Base-by-base conservation (phyloP, 2,797 vertebrate genomes). In the Betta splendens region DNA sequence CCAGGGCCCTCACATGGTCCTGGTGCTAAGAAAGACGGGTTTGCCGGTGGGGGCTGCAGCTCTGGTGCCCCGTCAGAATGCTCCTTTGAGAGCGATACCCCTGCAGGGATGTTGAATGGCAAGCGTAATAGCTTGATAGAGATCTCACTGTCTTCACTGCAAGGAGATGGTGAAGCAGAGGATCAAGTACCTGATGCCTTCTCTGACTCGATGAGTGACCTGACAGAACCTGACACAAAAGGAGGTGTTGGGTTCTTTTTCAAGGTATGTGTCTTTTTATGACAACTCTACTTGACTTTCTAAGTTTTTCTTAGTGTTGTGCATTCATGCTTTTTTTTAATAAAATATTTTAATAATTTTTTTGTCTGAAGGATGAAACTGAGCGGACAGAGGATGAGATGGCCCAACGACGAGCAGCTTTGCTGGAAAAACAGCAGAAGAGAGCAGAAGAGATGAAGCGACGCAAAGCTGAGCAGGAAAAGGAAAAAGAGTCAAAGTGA, bases 361-460 rank as follows among this genome's bases (percentile, higher is more conserved):
- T 50, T 54, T 25, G 9, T 66, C 32, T 16, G 26, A 51, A 85
- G 80, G 86, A 97, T 86, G 93, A 92, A 8, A 91, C 92, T 50
- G 92, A 89, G 46, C 92, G 91, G 25, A 85, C 93, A 0, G 95
- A 96, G 49, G 94, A 93, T 7, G 95, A 95, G 76, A 97, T 98
- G 95, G 95, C 94, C 2, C 94, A 94, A 66, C 91, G 92, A 70
- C 89, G 87, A 72, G 94, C 95, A 17, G 94, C 90, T 28, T 64
- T 98, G 65, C 75, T 97, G 39, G 94, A 96, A 70, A 94, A 94
- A 55, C 96, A 98, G 67, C 94, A 95, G 80, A 94, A 94, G 61
- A 89, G 95, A 73, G 87, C 89, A 0, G 95, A 97, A 54, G 95
- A 96, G 69, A 88, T 94, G 2, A 92, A 91, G 75, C 90, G 70